Evolutionary conservation across 2,888 invertebrate species (phyloP).

Genomic region (Tromatobia lineatoria): DNA sequence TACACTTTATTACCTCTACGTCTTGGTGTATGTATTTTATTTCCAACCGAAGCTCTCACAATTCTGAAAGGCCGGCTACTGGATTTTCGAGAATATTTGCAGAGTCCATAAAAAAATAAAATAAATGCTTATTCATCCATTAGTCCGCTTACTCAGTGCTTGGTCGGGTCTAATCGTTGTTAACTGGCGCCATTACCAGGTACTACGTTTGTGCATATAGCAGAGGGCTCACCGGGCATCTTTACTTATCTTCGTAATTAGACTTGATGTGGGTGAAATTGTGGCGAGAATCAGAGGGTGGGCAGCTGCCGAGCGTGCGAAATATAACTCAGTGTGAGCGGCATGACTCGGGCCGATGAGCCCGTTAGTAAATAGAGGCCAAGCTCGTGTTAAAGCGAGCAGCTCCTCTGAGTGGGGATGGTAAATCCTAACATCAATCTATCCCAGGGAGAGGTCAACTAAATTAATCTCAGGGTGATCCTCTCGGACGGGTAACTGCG

Average conservation of each 20-base stretch:
- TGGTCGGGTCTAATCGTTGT: constrained; percentile 62
- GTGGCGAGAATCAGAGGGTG: constrained; percentile 47
- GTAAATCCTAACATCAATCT: constrained; percentile 71
- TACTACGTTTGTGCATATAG: constrained; percentile 57
- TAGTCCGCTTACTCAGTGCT: constrained; percentile 33
- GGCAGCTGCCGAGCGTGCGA: constrained; percentile 55
- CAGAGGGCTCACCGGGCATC: constrained; percentile 55
- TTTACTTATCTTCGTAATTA: constrained; percentile 70
- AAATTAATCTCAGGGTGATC: constrained; percentile 70
- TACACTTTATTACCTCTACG: constrained; percentile 14
- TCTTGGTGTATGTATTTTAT: constrained; percentile 1
- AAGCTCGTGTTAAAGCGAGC: constrained; percentile 36
- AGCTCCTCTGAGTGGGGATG: constrained; percentile 56
- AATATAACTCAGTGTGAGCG: constrained; percentile 58
- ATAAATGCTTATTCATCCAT: constrained; percentile 47
- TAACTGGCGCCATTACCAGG: constrained; percentile 64
- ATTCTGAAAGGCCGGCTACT: background rate
- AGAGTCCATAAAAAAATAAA: constrained; percentile 9
- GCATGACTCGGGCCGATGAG: constrained; percentile 61
- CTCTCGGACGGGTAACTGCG: constrained; percentile 63
- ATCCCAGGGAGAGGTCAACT: constrained; percentile 68
- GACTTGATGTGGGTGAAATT: constrained; percentile 67
- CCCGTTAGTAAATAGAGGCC: constrained; percentile 63
- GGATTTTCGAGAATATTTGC: constrained; percentile 4
- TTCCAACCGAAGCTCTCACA: background rate